phyloP scores from a whole-genome alignment of 2,113 vertebrate species.

The Pygoscelis antarcticus region DNA sequence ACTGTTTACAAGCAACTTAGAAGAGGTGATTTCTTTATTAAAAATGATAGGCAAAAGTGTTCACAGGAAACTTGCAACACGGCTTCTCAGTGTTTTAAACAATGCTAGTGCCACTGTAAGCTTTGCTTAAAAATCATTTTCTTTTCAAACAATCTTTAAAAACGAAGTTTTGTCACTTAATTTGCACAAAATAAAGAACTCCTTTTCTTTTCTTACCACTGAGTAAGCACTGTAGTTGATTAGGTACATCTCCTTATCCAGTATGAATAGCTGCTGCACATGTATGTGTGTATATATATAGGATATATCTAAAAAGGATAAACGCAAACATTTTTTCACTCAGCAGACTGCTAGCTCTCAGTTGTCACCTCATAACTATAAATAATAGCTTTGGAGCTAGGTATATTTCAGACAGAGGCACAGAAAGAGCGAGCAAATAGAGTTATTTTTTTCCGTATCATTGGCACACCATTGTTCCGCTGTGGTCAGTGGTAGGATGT shows the following conservation, averaged over 20 bases:
- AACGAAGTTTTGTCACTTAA: background rate
- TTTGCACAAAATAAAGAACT: background rate
- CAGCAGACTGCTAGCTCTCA: slow-evolving; percentile 72
- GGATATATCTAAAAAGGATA: slow-evolving; percentile 57
- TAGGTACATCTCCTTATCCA: slow-evolving; percentile 31
- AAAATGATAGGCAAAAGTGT: background rate
- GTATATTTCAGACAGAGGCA: slow-evolving; percentile 54
- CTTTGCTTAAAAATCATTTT: background rate
- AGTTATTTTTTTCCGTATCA: slow-evolving; percentile 13
- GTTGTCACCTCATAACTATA: slow-evolving; percentile 73
- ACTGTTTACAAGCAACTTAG: background rate
- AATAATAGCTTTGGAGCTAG: slow-evolving; percentile 65
- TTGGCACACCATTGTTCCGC: slow-evolving; percentile 61
- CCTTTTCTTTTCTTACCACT: background rate
- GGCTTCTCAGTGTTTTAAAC: background rate
- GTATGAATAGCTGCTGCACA: slow-evolving; percentile 27
- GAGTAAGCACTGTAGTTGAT: slow-evolving; percentile 15
- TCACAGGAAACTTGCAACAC: background rate
- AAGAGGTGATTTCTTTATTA: background rate
- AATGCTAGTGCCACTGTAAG: background rate
- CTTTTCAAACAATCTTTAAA: background rate
- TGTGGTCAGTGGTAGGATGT: slow-evolving; percentile 71
- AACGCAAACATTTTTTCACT: slow-evolving; percentile 59
- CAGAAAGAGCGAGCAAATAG: slow-evolving; percentile 53
- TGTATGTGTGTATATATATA: background rate